Conservation (phyloP, 2,888 invertebrate genomes). For the Lycophotia porphyrea region DNA sequence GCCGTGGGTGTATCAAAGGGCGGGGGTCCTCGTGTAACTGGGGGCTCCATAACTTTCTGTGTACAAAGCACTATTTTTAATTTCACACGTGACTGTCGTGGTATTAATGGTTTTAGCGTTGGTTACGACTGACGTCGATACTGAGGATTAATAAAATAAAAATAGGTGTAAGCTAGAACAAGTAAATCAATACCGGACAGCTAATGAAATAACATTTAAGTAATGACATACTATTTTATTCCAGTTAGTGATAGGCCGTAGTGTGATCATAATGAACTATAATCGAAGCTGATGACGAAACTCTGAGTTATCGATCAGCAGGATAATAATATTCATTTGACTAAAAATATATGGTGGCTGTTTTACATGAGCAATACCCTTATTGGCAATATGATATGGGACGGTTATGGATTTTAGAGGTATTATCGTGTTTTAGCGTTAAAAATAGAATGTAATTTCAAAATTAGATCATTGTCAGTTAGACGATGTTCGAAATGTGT, state of each 20-base stretch:
- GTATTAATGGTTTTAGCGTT: conserved; percentile 11
- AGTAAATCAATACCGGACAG: neutral
- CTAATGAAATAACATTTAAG: neutral
- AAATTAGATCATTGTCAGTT: neutral
- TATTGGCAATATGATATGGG: conserved; percentile 17
- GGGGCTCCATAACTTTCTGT: conserved; percentile 21
- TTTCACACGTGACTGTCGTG: conserved; percentile 32
- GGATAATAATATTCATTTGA: conserved; percentile 18
- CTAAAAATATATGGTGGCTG: neutral
- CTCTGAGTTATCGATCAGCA: conserved; percentile 7
- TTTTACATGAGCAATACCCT: conserved; percentile 1
- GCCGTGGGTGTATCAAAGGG: conserved; percentile 37
- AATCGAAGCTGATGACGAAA: neutral
- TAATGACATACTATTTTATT: neutral
- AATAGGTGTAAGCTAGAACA: conserved; percentile 3
- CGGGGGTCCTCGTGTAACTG: conserved; percentile 23
- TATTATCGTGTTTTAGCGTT: neutral
- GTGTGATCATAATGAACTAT: neutral
- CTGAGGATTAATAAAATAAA: neutral
- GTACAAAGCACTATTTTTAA: conserved; percentile 35
- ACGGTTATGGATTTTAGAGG: neutral
- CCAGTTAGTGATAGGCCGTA: neutral
- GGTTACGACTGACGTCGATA: conserved; percentile 11
- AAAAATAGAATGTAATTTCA: neutral
- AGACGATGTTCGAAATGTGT: neutral